phyloP scores from a whole-genome alignment of 2,113 vertebrate genomes.

The Corydoras maculifer region DNA sequence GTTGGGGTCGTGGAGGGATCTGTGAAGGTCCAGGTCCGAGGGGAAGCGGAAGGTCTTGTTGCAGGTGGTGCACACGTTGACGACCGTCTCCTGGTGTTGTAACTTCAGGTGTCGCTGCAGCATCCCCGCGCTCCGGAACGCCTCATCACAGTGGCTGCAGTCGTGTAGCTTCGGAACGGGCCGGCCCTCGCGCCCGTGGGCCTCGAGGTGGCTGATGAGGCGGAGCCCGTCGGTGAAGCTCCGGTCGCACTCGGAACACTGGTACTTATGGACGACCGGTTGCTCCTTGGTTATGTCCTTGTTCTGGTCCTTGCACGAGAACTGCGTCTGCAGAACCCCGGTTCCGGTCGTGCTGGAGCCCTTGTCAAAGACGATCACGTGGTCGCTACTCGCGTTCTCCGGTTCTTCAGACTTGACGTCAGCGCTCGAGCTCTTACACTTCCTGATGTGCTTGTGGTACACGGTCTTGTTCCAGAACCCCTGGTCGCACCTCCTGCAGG shows the following conservation, averaged over 20 bases:
- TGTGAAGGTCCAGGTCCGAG: conserved; percentile 59
- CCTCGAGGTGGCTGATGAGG: conserved; percentile 70
- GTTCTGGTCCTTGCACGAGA: conserved; percentile 55
- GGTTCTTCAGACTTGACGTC: conserved; percentile 26
- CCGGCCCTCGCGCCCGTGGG: conserved; percentile 63
- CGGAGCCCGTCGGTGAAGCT: conserved; percentile 68
- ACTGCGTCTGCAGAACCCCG: conserved; percentile 56
- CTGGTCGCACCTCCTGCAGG: conserved; percentile 55
- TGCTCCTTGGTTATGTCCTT: conserved; percentile 37
- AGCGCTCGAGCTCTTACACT: conserved; percentile 45
- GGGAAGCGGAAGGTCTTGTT: conserved; percentile 34
- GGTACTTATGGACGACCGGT: conserved; percentile 56
- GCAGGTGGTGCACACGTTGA: conserved; percentile 53
- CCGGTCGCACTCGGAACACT: conserved; percentile 69
- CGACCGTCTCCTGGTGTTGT: conserved; percentile 40
- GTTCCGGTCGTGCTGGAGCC: conserved; percentile 48
- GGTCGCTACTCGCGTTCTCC: conserved; percentile 48
- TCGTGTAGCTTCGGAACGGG: conserved; percentile 36
- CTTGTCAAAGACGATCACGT: conserved; percentile 53
- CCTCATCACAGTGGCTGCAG: conserved; percentile 54
- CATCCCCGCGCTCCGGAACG: conserved; percentile 39
- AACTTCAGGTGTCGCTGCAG: conserved; percentile 58
- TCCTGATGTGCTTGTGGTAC: conserved; percentile 57
- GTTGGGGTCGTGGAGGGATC: conserved; percentile 52
- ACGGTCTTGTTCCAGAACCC: conserved; percentile 60